Percentiles rank a stretch among this genome's conserved stretches.
These are phyloP conservation scores for Neolamprologus fasciatus DNA, from an alignment of 2,113 vertebrate genomes.

Conservation along the genomic window DNA sequence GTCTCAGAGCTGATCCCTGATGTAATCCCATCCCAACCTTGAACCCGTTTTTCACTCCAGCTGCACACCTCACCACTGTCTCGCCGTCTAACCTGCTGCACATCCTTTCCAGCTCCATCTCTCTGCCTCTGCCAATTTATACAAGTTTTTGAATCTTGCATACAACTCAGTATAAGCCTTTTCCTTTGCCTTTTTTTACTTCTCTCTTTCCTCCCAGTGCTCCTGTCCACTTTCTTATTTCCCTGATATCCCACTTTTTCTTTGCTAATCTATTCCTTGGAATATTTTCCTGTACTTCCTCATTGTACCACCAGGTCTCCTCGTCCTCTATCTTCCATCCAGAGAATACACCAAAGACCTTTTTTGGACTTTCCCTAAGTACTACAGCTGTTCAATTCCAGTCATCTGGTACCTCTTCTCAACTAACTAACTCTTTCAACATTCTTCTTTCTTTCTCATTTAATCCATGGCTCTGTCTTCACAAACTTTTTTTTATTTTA, in stretches of 20 bases:
- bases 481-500: accelerated
- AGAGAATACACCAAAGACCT: background rate
- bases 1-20: background rate
- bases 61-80: background rate
- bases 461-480: background rate
- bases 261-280: background rate
- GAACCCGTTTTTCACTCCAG: background rate
- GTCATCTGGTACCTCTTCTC: background rate
- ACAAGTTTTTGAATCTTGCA: background rate
- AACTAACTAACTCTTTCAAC: background rate
- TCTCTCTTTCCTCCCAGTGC: background rate
- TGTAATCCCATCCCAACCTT: background rate
- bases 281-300: background rate
- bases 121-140: background rate
- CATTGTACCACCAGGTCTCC: background rate
- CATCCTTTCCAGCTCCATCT: background rate
- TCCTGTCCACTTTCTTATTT: background rate
- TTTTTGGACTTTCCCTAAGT: background rate
- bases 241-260: background rate
- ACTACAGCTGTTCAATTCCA: background rate
- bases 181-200: background rate
- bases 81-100: background rate
- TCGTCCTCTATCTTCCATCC: background rate
- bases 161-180: background rate
- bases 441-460: background rate